Conservation (phyloP, 2,797 vertebrate species). For the Varecia variegata region DNA sequence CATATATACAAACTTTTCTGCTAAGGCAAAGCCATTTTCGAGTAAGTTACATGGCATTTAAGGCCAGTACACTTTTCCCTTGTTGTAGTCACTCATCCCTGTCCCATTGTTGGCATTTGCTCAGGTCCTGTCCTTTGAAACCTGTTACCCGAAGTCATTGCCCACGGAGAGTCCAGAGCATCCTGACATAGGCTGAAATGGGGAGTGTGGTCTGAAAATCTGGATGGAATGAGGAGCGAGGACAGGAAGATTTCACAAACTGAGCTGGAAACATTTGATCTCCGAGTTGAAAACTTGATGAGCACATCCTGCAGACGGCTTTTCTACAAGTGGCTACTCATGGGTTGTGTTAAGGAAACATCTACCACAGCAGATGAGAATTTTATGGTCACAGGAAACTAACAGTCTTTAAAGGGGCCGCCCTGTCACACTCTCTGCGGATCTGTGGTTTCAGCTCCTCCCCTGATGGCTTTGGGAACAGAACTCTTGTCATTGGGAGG, state of each 20-base stretch:
- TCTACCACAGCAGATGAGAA: background rate
- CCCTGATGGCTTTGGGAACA: background rate
- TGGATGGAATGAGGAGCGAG: background rate
- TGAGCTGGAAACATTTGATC: background rate
- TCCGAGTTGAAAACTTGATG: background rate
- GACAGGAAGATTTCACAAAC: background rate
- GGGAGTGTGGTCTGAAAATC: slow-evolving; percentile 55
- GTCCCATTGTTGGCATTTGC: slow-evolving; percentile 48
- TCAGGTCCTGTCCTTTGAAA: slow-evolving; percentile 67
- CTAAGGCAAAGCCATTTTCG: slow-evolving; percentile 41
- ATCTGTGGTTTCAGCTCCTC: background rate
- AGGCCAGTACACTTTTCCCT: slow-evolving; percentile 49
- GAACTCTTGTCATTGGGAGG: background rate
- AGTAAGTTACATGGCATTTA: background rate
- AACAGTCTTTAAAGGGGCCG: background rate
- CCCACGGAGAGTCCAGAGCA: background rate
- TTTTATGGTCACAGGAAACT: background rate
- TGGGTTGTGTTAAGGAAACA: background rate
- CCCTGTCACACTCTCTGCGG: background rate
- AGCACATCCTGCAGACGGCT: background rate
- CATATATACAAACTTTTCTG: background rate
- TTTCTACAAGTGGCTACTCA: background rate
- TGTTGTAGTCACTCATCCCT: slow-evolving; percentile 55
- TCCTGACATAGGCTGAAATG: slow-evolving; percentile 54
- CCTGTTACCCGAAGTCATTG: slow-evolving; percentile 41